Evolutionary conservation across 1,140 invertebrate species (phyloP).

Genomic region (Globodera rostochiensis): DNA sequence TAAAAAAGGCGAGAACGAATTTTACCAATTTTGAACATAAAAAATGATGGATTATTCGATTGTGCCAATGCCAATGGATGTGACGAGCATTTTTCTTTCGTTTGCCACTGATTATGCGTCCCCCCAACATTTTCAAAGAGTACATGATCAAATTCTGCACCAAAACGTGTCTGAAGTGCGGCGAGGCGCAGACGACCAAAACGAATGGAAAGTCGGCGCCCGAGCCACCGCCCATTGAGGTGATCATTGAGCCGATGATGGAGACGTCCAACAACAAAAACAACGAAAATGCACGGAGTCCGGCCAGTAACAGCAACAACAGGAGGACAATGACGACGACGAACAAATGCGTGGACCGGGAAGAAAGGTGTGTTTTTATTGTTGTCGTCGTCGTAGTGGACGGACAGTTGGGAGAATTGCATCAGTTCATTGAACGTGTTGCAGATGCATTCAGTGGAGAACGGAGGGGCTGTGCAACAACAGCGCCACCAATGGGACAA

Average conservation of each 20-base stretch:
- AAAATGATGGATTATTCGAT: no score
- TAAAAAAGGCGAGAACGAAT: no score
- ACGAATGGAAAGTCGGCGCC: neutral
- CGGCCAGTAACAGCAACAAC: neutral
- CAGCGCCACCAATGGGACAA: neutral
- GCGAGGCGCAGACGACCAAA: neutral
- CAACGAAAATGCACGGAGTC: neutral
- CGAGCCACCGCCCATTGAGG: slow-evolving; percentile 4
- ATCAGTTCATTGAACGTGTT: no score
- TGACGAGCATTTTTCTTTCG: no score
- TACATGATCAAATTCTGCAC: slow-evolving; percentile 45
- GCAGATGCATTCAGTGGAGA: slow-evolving; percentile 20
- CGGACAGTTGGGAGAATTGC: no score
- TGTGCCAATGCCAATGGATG: no score
- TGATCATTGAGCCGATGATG: slow-evolving; percentile 12
- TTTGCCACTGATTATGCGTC: no score
- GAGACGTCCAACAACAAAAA: neutral
- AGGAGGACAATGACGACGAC: neutral
- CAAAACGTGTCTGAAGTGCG: slow-evolving; percentile 43
- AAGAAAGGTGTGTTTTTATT: neutral
- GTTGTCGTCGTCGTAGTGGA: no score
- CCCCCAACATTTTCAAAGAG: slow-evolving; percentile 24
- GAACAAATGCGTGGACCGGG: slow-evolving; percentile 10
- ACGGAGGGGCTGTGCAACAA: slow-evolving; percentile 9
- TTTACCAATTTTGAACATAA: no score